Base-by-base conservation (phyloP, 2,797 vertebrate species). In the Myoxocephalus aenaeus region DNA sequence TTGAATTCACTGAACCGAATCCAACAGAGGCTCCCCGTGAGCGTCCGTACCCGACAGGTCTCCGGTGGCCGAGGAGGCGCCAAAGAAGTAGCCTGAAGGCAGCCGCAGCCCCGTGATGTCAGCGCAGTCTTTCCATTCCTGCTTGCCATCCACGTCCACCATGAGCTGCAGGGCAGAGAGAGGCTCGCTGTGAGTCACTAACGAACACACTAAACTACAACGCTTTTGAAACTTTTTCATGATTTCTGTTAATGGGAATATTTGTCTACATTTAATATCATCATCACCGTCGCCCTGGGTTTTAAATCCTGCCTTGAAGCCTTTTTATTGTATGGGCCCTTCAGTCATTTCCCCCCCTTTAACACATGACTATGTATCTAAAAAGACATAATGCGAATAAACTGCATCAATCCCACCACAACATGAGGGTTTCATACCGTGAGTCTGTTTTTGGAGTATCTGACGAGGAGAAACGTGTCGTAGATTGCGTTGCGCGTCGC, bases 121-220 rank as follows among this genome's bases (percentile, higher is more conserved):
- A 1, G 96, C 90, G 65, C 98, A 99, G 12, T 98, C 96, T 70
- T 91, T 94, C 97, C 97, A 99, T 82, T 97, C 96, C 3, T 96
- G 96, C 53, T 96, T 96, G 0, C 97, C 97, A 0, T 99, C 97
- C 0, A 97, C 94, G 38, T 99, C 97, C 1, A 96, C 92, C 96
- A 97, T 94, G 22, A 99, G 77, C 98, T 99, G 88, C 1, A 70
- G 62, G 56, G 58, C 0, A 22, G n/a, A 56, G 7, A 14, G 50
- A 25, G 0, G 1, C 15, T 44, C 18, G 50, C 34, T 7, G 15
- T 59, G 11, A 63, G 6, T 17, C 14, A 20, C 22, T n/a, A 34
- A 54, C 18, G 27, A 9, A 53, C 3, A 7, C 18, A 38, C 18
- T 10, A 38, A 44, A 25, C 44, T 62, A 13, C 5, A 3, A 64